Evolutionary conservation across 2,113 vertebrate genomes (phyloP).

Genomic region (Python bivittatus): DNA sequence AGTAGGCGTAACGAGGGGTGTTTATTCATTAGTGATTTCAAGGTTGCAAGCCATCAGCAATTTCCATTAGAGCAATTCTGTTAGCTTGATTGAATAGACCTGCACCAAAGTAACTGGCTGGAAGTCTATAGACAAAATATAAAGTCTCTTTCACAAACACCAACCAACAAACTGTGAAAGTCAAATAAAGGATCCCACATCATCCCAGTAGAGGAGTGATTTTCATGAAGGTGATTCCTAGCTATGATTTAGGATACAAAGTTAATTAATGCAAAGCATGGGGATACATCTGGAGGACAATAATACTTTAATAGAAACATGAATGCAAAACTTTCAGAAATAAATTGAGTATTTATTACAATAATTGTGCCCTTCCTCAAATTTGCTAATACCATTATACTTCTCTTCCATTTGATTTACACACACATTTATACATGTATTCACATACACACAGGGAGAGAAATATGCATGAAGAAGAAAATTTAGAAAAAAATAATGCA

Average conservation of each 20-base stretch:
- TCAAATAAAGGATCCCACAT: conserved; percentile 12
- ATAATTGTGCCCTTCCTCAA: background rate
- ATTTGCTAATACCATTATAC: background rate
- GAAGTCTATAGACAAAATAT: background rate
- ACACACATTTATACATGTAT: background rate
- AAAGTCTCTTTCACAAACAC: background rate
- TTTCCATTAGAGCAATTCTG: conserved; percentile 2
- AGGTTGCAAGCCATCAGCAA: background rate
- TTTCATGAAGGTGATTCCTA: conserved; percentile 22
- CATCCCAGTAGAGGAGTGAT: background rate
- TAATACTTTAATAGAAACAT: conserved; percentile 10
- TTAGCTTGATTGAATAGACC: background rate
- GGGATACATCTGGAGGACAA: background rate
- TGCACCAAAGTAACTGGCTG: background rate
- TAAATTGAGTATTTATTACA: background rate
- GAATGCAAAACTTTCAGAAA: background rate
- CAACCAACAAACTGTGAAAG: background rate
- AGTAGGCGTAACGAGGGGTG: background rate
- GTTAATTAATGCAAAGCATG: conserved; percentile 2
- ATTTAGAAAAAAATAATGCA: background rate
- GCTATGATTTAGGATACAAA: background rate
- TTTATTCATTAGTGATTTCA: background rate
- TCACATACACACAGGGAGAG: background rate
- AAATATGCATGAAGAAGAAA: background rate
- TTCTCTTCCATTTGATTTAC: background rate